Conservation (phyloP, 2,113 vertebrate genomes). For the Hydrochoerus hydrochaeris region DNA sequence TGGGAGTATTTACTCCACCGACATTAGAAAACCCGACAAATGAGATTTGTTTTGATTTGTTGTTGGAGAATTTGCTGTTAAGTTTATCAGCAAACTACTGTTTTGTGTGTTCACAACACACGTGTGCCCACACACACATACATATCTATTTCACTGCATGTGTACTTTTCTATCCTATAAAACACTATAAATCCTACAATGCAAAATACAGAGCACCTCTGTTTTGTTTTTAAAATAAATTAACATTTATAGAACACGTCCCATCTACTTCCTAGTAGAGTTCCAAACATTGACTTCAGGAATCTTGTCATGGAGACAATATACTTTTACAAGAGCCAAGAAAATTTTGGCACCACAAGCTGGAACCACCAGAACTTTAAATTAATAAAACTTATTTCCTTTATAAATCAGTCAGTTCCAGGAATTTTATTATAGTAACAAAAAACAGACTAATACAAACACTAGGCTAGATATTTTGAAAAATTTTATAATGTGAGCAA, state of each 20-base stretch:
- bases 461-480: background rate
- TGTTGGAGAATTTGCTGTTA: background rate
- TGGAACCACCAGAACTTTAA: background rate
- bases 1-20: background rate
- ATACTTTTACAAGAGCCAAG: background rate
- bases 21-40: background rate
- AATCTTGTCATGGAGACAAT: background rate
- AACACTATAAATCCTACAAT: background rate
- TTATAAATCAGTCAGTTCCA: background rate
- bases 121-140: background rate
- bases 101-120: background rate
- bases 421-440: background rate
- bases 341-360: background rate
- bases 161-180: background rate
- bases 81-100: background rate
- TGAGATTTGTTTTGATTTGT: background rate
- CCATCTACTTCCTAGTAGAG: background rate
- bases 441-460: background rate
- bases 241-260: background rate
- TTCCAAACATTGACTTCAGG: background rate
- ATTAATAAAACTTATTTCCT: background rate
- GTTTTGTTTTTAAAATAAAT: slow-evolving; percentile 4
- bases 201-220: background rate
- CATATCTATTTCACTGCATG: background rate
- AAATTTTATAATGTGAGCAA: background rate